Base-by-base conservation (phyloP, 2,888 invertebrate species). In the Tridacna crocea region DNA sequence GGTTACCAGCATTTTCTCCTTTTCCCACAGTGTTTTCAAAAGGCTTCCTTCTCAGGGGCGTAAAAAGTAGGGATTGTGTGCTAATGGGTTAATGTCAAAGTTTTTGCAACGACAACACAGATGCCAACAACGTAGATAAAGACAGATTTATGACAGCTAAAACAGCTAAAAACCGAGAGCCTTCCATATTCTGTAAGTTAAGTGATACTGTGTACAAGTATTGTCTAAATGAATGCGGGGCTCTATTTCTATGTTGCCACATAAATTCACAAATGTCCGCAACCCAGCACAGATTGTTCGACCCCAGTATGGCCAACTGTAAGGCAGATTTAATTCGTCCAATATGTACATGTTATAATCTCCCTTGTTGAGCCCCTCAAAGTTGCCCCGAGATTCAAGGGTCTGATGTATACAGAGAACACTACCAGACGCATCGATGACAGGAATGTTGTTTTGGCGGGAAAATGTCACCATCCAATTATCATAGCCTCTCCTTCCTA, bases 381-480 rank as follows among this genome's bases (percentile, higher is more conserved):
- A 87, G 51, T 87, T 87, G 24, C 87, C 87, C 46, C 87, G 19
- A 19, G 80, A 72, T 27, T 72, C 66, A 10, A 86, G 60, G 13
- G 87, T 87, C 74, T 87, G 87, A 47, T 87, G 87, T 24, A 87
- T 46, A 75, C 84, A 82, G 4, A 80, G 76, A 26, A 82, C 68
- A 10, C 82, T 82, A n/a, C 83, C 82, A 15, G 87, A 77, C 12
- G 79, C 80, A 78, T 87, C 87, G 12, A 87, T 75, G 4, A 87
- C 84, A 24, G 82, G 80, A 36, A 75, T 72, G 27, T 87, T 84
- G 8, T 70, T 72, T 26, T 65, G 75, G 6, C 83, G 61, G 3
- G 84, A 80, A 63, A 73, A 82, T 15, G 86, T 80, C 0, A 88
- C 83, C n/a, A 88, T 72, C 85, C 86, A 88, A 48, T 88, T 88